Conservation (phyloP, 2,797 vertebrate genomes). For the Sylvilagus floridanus region DNA sequence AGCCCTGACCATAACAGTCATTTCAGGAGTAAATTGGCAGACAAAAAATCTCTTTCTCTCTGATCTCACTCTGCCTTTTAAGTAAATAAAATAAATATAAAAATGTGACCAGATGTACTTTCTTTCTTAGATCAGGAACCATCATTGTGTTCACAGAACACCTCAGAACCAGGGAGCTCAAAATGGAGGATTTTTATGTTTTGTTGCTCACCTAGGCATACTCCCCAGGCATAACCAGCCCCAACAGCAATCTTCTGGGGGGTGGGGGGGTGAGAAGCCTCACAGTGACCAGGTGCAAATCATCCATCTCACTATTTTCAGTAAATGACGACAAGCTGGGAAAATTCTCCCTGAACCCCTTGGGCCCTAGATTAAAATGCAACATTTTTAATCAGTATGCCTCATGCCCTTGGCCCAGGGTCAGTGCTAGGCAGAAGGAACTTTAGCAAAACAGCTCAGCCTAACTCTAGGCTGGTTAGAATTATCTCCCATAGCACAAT, state of each 20-base stretch:
- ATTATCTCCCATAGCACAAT: not conserved
- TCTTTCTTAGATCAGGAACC: not conserved
- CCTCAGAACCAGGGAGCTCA: not conserved
- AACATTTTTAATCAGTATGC: not conserved
- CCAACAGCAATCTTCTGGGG: not conserved
- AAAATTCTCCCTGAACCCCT: not conserved
- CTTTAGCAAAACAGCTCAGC: not conserved
- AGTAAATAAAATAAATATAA: not conserved
- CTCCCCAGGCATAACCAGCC: not conserved
- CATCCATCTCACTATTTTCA: not conserved
- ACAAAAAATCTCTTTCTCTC: too few relatives aligned
- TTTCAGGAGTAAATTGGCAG: too few relatives aligned
- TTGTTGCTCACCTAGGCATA: not conserved
- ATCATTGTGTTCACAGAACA: not conserved
- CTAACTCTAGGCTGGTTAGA: not conserved
- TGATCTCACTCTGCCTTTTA: too few relatives aligned
- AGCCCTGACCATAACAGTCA: too few relatives aligned
- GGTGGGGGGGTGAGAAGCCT: not conserved
- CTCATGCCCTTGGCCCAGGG: not conserved
- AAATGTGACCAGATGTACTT: not conserved
- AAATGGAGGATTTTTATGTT: not conserved
- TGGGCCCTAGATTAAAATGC: constrained; percentile 15
- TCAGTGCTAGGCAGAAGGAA: not conserved
- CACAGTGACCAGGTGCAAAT: not conserved
- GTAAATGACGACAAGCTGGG: not conserved